phyloP scores from a whole-genome alignment of 1,140 invertebrate species.

The Ladona fulva region DNA sequence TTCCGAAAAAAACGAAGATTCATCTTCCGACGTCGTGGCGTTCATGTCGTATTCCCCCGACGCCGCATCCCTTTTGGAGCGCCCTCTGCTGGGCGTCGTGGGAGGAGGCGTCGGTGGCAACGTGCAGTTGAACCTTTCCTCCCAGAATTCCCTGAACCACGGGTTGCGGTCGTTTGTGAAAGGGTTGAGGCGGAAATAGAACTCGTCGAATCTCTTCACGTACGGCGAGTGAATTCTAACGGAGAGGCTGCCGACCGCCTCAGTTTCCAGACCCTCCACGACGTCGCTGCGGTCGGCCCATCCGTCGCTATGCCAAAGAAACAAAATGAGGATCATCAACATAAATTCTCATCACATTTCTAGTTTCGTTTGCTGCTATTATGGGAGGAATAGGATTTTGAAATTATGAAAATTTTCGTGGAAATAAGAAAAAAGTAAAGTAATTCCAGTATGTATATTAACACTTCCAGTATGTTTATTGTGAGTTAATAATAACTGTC shows the following conservation, averaged over 20 bases:
- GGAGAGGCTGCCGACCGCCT: conserved; percentile 63
- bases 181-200: conserved; percentile 58
- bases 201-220: conserved; percentile 54
- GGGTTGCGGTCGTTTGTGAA: conserved; percentile 56
- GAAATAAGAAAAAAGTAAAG: too few relatives aligned
- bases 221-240: conserved; percentile 64
- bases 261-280: conserved; percentile 52
- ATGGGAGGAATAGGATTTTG: too few relatives aligned
- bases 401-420: too few relatives aligned
- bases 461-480: too few relatives aligned
- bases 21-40: conserved; percentile 14
- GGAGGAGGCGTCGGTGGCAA: conserved; percentile 31
- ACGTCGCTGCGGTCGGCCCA: conserved; percentile 70
- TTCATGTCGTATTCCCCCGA: conserved; percentile 22
- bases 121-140: conserved; percentile 55
- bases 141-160: conserved; percentile 72
- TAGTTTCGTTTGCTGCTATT: too few relatives aligned
- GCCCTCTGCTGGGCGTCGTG: conserved; percentile 21
- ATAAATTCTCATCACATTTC: too few relatives aligned
- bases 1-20: neutral
- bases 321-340: neutral
- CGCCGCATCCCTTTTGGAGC: conserved; percentile 25
- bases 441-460: too few relatives aligned
- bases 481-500: too few relatives aligned
- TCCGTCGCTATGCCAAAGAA: conserved; percentile 50